Conservation (phyloP, 2,113 vertebrate species). For the Notothenia coriiceps region DNA sequence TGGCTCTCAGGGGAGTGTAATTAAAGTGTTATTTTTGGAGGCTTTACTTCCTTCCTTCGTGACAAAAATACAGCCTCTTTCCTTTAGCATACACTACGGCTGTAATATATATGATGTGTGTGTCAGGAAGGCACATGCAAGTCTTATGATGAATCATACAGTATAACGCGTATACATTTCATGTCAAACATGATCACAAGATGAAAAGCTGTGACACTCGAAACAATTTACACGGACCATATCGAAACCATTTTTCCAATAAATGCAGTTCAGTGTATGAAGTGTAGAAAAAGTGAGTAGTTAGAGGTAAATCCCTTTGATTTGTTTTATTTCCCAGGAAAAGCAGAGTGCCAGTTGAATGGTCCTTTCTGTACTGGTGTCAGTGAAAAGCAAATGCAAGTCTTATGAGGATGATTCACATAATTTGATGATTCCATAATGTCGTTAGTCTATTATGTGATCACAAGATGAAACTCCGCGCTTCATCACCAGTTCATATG, state of each 20-base stretch:
- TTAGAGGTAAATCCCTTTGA: not conserved
- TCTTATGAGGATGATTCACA: slow-evolving; percentile 79
- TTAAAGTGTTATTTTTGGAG: slow-evolving; percentile 37
- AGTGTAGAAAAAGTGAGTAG: slow-evolving; percentile 12
- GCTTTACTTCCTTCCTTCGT: not conserved
- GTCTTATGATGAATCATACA: slow-evolving; percentile 54
- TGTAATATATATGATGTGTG: not conserved
- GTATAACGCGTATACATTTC: slow-evolving; percentile 15
- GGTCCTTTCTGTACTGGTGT: slow-evolving; percentile 54
- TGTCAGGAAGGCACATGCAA: slow-evolving; percentile 44
- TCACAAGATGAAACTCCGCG: slow-evolving; percentile 75
- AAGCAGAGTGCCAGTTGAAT: not conserved
- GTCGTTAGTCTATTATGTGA: slow-evolving; percentile 76
- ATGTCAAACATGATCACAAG: slow-evolving; percentile 46
- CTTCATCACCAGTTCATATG: slow-evolving; percentile 69
- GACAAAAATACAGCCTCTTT: not conserved
- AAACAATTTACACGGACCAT: slow-evolving; percentile 15
- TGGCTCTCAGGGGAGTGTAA: slow-evolving; percentile 18
- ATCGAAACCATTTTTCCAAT: not conserved
- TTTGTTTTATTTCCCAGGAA: slow-evolving; percentile 46
- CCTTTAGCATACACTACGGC: not conserved
- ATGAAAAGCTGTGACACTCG: slow-evolving; percentile 24
- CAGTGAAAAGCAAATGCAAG: slow-evolving; percentile 75
- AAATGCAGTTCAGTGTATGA: not conserved
- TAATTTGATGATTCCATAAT: slow-evolving; percentile 77